A percentile compares a stretch with the other conserved stretches of the same genome.
phyloP scores from a whole-genome alignment of 2,888 invertebrate species.

The Xanthia togata region DNA sequence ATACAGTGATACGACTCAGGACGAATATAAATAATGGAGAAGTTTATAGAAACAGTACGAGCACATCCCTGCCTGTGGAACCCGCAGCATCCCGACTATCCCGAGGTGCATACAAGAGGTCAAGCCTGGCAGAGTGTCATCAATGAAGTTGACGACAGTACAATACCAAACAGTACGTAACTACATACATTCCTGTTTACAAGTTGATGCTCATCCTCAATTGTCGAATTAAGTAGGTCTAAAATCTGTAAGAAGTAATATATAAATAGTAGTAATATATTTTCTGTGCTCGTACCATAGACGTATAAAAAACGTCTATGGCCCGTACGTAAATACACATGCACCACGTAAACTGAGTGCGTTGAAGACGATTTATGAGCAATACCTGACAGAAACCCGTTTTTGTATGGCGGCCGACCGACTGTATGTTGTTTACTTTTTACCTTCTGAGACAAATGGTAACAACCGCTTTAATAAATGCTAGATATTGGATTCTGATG shows the following conservation, averaged over 20 bases:
- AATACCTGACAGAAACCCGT: conserved; percentile 25
- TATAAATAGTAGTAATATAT: not conserved
- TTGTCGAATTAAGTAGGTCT: not conserved
- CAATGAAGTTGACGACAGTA: conserved; percentile 77
- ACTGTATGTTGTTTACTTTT: too few species aligned
- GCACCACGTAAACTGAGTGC: not conserved
- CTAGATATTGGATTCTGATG: too few species aligned
- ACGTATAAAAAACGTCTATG: too few species aligned
- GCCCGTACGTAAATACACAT: conserved; percentile 4
- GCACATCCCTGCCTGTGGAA: conserved; percentile 85
- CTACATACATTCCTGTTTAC: conserved; percentile 49
- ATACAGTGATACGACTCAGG: conserved; percentile 1
- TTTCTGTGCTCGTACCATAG: too few species aligned
- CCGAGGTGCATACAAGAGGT: conserved; percentile 82
- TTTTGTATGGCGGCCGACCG: conserved; percentile 13
- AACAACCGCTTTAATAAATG: not conserved
- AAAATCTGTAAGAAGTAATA: not conserved
- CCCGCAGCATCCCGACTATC: conserved; percentile 83
- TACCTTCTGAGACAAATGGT: not conserved
- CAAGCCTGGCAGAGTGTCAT: conserved; percentile 85
- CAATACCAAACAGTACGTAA: conserved; percentile 82
- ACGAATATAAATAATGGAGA: conserved; percentile 74
- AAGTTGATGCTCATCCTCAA: not conserved
- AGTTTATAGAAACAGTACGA: conserved; percentile 84
- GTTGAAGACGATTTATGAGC: conserved; percentile 2